Conservation (phyloP, 2,797 vertebrate genomes). For the Muscicapa comitata region DNA sequence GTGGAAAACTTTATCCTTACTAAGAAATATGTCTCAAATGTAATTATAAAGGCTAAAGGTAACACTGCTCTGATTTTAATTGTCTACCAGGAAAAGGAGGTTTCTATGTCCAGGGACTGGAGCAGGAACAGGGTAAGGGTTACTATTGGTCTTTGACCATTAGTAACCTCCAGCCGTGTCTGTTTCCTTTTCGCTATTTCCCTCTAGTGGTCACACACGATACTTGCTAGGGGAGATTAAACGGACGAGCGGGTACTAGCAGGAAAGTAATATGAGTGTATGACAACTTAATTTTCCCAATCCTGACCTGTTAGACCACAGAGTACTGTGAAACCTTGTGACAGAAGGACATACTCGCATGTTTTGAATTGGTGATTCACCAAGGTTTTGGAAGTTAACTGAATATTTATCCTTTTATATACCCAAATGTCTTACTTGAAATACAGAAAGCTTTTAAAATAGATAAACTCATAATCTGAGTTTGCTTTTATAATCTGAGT, state of each 20-base stretch:
- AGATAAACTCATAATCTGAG: not conserved
- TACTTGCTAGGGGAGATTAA: not conserved
- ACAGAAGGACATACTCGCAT: not conserved
- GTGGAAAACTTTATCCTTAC: not conserved
- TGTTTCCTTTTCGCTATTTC: slow-evolving; percentile 14
- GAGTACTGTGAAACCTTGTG: not conserved
- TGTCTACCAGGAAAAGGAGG: not conserved
- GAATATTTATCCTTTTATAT: not conserved
- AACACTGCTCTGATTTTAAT: not conserved
- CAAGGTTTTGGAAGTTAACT: not conserved
- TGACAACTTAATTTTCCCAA: not conserved
- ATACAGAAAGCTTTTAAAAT: not conserved
- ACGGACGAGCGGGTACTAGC: not conserved
- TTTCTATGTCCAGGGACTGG: not conserved
- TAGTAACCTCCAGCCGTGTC: slow-evolving; percentile 73
- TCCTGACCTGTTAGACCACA: not conserved
- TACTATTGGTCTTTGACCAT: slow-evolving; percentile 77
- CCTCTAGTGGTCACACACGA: slow-evolving; percentile 66
- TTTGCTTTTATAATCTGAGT: not conserved
- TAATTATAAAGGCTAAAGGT: slow-evolving; percentile 48
- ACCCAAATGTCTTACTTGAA: not conserved
- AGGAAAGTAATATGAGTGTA: accelerated
- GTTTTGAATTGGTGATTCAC: not conserved
- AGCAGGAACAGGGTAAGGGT: slow-evolving; percentile 52
- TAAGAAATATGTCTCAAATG: not conserved